phyloP scores from a whole-genome alignment of 2,888 invertebrate species.

The Latrodectus hesperus region DNA sequence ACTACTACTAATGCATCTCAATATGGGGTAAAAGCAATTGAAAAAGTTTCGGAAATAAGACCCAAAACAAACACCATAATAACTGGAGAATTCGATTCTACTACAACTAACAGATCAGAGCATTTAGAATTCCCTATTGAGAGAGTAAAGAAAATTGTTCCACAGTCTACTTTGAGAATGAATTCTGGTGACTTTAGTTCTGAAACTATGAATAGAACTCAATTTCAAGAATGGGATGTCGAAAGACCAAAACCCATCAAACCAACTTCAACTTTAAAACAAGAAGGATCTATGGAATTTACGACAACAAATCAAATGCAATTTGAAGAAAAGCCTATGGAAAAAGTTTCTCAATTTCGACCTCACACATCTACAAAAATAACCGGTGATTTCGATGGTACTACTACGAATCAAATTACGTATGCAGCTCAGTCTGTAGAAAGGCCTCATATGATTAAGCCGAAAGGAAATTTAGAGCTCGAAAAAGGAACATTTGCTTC shows the following conservation, averaged over 20 bases:
- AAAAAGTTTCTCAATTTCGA: slow-evolving; percentile 48
- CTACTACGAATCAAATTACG: slow-evolving; percentile 56
- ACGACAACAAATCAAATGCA: slow-evolving; percentile 57
- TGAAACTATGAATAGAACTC: slow-evolving; percentile 53
- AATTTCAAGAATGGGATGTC: slow-evolving; percentile 57
- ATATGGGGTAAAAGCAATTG: slow-evolving; percentile 11
- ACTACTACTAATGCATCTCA: slow-evolving; percentile 39
- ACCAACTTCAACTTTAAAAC: slow-evolving; percentile 26
- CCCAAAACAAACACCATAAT: slow-evolving; percentile 33
- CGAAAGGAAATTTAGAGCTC: slow-evolving; percentile 39
- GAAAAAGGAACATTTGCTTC: slow-evolving; percentile 41
- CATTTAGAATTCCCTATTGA: slow-evolving; percentile 40
- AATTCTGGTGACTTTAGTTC: slow-evolving; percentile 44
- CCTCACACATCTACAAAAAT: slow-evolving; percentile 57
- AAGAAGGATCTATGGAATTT: slow-evolving; percentile 62
- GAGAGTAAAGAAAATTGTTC: slow-evolving; percentile 49
- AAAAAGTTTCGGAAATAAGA: slow-evolving; percentile 39
- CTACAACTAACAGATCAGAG: slow-evolving; percentile 54
- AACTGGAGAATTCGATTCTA: slow-evolving; percentile 49
- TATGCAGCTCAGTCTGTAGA: slow-evolving; percentile 11
- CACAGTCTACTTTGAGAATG: slow-evolving; percentile 54
- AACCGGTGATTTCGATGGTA: slow-evolving; percentile 65
- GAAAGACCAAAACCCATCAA: slow-evolving; percentile 58
- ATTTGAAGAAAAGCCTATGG: slow-evolving; percentile 57
- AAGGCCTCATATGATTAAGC: slow-evolving; percentile 43